phyloP scores from a whole-genome alignment of 1,140 invertebrate genomes.

The Asbolus verrucosus region DNA sequence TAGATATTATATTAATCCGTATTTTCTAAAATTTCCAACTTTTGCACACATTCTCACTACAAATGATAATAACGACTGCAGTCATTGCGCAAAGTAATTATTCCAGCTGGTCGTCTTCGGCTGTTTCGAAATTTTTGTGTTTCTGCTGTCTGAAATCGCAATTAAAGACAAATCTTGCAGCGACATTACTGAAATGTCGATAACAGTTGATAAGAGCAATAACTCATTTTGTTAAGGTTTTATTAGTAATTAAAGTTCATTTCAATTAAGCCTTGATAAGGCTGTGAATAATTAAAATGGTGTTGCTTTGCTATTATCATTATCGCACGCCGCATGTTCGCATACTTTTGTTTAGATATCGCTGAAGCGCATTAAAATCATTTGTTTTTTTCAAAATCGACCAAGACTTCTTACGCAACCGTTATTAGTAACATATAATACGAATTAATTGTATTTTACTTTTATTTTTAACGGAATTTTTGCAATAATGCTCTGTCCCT shows the following conservation, averaged over 20 bases:
- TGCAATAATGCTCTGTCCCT: no score
- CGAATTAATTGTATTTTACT: no score
- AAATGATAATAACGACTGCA: background rate
- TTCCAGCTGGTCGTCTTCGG: background rate
- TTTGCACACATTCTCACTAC: no score
- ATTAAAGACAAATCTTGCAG: background rate
- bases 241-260: conserved; percentile 37
- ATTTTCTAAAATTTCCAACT: background rate
- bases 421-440: no score
- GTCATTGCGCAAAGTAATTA: background rate
- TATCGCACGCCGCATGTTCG: conserved; percentile 13
- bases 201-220: conserved; percentile 25
- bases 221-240: conserved; percentile 37
- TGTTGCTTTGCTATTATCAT: conserved; percentile 31
- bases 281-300: conserved; percentile 31
- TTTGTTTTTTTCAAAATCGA: no score
- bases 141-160: background rate
- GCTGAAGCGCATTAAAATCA: no score
- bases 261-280: conserved; percentile 30
- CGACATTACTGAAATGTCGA: conserved; percentile 4
- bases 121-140: no score
- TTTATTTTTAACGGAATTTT: no score
- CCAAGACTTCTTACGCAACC: no score
- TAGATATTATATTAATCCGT: no score
- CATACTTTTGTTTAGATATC: conserved; percentile 14